Percentiles rank a stretch among this genome's conserved stretches.
Evolutionary conservation across 2,113 vertebrate genomes (phyloP).

Genomic region (Gasterosteus aculeatus): DNA sequence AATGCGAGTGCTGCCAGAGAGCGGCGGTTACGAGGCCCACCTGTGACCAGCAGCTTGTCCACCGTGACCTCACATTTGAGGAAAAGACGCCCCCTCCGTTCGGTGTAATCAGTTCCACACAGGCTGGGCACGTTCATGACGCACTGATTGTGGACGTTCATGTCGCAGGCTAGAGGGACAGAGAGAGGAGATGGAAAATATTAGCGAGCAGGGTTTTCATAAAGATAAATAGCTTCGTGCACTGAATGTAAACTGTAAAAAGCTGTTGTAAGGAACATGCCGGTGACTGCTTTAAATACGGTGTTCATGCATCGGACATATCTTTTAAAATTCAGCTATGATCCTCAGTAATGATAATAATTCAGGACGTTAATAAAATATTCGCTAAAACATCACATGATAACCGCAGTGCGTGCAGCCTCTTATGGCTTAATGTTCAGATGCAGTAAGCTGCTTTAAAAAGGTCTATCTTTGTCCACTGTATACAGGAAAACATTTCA

Average conservation of each 20-base stretch:
- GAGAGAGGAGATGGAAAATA: conserved; percentile 19
- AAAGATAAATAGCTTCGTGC: background rate
- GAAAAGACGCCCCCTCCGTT: conserved; percentile 90
- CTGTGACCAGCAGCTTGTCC: conserved; percentile 90
- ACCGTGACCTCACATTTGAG: conserved; percentile 90
- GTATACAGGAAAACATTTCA: conserved; percentile 23
- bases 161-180: conserved; percentile 89
- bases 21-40: conserved; percentile 70
- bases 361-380: background rate
- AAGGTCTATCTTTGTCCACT: background rate
- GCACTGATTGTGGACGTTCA: conserved; percentile 97
- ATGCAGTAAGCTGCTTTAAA: conserved; percentile 14
- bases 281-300: background rate
- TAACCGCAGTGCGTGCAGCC: background rate
- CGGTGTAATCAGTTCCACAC: conserved; percentile 94
- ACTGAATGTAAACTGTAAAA: conserved; percentile 4
- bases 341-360: background rate
- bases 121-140: conserved; percentile 97
- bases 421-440: conserved; percentile 6
- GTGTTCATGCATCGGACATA: background rate
- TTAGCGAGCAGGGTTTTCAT: background rate
- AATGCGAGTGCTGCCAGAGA: background rate
- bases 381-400: conserved; percentile 3
- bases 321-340: background rate
- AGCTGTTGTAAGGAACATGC: background rate